Conservation (phyloP, 1,140 invertebrate species). For the Oncopeltus fasciatus region DNA sequence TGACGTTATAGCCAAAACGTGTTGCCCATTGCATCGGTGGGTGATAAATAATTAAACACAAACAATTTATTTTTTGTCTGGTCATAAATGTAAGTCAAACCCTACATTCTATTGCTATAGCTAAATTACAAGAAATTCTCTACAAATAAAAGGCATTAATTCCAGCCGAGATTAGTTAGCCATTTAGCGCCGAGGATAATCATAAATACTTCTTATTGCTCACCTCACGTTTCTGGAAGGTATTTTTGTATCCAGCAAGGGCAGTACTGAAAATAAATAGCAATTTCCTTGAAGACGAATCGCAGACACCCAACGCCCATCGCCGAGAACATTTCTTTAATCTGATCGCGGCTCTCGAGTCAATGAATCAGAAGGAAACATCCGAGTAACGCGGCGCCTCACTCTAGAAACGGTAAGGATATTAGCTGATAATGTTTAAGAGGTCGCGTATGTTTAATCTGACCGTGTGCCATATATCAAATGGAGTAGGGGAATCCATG, state of each 20-base stretch:
- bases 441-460: conserved; percentile 6
- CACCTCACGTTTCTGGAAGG: too few relatives aligned
- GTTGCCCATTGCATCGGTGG: too few relatives aligned
- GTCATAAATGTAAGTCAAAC: too few relatives aligned
- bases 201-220: too few relatives aligned
- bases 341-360: neutral
- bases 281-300: neutral
- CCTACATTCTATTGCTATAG: too few relatives aligned
- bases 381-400: neutral
- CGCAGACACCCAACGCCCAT: neutral
- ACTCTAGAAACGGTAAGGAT: neutral
- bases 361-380: neutral
- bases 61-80: too few relatives aligned
- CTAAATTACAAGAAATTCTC: too few relatives aligned
- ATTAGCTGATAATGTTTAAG: conserved; percentile 4
- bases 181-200: too few relatives aligned
- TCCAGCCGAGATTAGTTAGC: too few relatives aligned
- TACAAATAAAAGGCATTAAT: too few relatives aligned
- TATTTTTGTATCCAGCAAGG: neutral
- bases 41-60: too few relatives aligned
- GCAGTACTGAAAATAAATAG: neutral
- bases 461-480: neutral
- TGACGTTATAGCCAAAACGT: too few relatives aligned
- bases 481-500: neutral
- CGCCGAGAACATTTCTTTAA: neutral